Conservation (phyloP, 2,888 invertebrate genomes). For the Neoaliturus tenellus region DNA sequence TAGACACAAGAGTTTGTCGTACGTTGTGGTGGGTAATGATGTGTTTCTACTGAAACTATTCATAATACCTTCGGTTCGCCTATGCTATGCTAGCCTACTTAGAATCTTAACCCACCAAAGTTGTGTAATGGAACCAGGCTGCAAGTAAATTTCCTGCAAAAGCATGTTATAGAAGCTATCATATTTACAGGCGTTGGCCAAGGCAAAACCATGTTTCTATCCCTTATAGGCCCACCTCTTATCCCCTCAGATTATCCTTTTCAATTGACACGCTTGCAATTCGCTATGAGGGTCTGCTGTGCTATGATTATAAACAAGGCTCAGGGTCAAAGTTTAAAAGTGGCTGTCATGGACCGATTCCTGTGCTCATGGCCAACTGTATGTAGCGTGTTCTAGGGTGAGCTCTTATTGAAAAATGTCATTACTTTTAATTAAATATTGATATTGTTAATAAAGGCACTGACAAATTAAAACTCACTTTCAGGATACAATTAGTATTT, state of each 20-base stretch:
- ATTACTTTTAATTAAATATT: too few relatives aligned
- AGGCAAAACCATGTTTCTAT: slow-evolving; percentile 59
- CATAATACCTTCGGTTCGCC: too few relatives aligned
- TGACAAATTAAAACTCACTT: too few relatives aligned
- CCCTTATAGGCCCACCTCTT: not conserved
- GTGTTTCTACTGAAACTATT: too few relatives aligned
- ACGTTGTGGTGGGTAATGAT: too few relatives aligned
- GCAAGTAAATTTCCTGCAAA: not conserved
- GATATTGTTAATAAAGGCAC: too few relatives aligned
- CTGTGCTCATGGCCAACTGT: not conserved
- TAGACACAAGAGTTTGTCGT: too few relatives aligned
- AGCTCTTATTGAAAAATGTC: too few relatives aligned
- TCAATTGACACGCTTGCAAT: slow-evolving; percentile 60
- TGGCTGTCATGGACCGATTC: slow-evolving; percentile 1
- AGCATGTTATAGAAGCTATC: slow-evolving; percentile 48
- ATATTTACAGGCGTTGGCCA: slow-evolving; percentile 56
- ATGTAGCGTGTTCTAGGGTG: not conserved
- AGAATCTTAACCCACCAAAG: too few relatives aligned
- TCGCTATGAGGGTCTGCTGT: slow-evolving; percentile 58
- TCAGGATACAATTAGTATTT: too few relatives aligned
- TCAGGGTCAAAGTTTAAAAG: slow-evolving; percentile 54
- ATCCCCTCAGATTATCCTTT: slow-evolving; percentile 37
- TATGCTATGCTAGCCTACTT: too few relatives aligned
- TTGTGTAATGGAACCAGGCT: slow-evolving; percentile 3
- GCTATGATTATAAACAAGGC: slow-evolving; percentile 57